These are phyloP conservation scores for Oreochromis grahami DNA, from an alignment of 2,797 vertebrate species.

Conservation along the genomic window DNA sequence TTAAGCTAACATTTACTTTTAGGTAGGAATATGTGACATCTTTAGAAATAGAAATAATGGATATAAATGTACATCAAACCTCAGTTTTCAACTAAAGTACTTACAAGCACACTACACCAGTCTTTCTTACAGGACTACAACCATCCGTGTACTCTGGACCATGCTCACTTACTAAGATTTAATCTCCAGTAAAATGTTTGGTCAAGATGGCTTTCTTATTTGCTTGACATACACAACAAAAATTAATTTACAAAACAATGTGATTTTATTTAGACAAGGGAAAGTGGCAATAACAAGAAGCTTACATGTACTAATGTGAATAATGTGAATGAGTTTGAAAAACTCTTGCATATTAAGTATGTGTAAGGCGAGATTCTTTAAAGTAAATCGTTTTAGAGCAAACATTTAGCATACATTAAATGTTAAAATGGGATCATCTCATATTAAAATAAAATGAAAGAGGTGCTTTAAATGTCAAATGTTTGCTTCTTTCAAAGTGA, in stretches of 20 bases:
- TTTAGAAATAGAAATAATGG: not conserved
- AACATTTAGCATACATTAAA: not conserved
- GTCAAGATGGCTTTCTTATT: not conserved
- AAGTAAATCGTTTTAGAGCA: not conserved
- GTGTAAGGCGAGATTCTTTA: not conserved
- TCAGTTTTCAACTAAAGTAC: not conserved
- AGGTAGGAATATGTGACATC: not conserved
- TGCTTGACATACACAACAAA: not conserved
- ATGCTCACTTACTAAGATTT: not conserved
- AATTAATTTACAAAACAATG: too few relatives aligned
- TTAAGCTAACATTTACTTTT: not conserved
- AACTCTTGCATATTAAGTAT: not conserved
- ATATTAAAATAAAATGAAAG: not conserved
- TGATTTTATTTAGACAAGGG: not conserved
- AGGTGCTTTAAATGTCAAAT: not conserved
- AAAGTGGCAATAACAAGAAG: not conserved
- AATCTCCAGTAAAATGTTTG: not conserved
- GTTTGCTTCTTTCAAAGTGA: constrained; percentile 68
- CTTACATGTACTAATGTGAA: not conserved
- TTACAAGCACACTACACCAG: not conserved
- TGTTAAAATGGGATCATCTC: not conserved
- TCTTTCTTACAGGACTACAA: not conserved
- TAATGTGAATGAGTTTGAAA: not conserved
- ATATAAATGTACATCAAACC: not conserved
- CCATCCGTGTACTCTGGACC: not conserved